Conservation (phyloP, 1,140 invertebrate genomes). For the Aporrectodea caliginosa region DNA sequence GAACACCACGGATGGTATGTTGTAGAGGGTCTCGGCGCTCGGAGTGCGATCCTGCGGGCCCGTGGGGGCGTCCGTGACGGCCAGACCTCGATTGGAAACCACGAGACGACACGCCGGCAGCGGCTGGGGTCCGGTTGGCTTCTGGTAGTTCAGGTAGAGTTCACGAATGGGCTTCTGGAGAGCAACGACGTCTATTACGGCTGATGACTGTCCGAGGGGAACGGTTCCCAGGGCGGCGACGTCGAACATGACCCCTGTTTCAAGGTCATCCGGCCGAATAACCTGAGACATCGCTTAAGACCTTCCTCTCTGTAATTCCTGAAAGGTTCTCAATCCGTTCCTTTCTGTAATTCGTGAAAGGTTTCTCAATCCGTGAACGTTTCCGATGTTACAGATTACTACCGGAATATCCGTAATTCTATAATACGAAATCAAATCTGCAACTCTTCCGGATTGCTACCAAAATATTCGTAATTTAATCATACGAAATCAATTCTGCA, state of each 20-base stretch:
- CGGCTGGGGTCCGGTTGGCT: not conserved
- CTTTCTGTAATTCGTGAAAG: too few relatives aligned
- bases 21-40: not conserved
- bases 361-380: too few relatives aligned
- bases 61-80: not conserved
- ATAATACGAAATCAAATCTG: too few relatives aligned
- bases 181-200: not conserved
- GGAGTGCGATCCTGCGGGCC: not conserved
- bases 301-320: too few relatives aligned
- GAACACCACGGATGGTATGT: not conserved
- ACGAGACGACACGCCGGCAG: not conserved
- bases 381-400: too few relatives aligned
- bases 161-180: not conserved
- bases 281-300: too few relatives aligned
- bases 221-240: not conserved
- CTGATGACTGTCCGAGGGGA: not conserved
- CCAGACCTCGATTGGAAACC: not conserved
- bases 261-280: not conserved
- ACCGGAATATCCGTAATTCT: too few relatives aligned
- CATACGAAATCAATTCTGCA: too few relatives aligned
- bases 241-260: not conserved
- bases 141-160: not conserved
- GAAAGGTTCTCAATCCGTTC: too few relatives aligned
- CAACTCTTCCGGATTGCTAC: too few relatives aligned
- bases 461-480: too few relatives aligned